These are phyloP conservation scores for Bufo bufo DNA, from an alignment of 2,113 vertebrate genomes.

Conservation along the genomic window DNA sequence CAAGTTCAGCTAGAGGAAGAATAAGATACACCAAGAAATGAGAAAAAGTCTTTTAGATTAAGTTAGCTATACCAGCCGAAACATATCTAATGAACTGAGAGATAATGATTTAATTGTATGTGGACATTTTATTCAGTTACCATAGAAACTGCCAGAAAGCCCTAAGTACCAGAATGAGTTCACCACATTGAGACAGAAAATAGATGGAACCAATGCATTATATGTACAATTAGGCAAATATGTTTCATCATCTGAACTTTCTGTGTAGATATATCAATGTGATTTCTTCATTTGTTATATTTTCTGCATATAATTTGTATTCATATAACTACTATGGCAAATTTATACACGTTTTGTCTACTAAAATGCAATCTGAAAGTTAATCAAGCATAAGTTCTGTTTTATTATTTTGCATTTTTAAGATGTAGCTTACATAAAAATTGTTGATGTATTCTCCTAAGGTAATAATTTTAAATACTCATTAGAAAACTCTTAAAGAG, in stretches of 20 bases:
- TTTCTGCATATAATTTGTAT: not conserved
- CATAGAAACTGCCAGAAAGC: constrained; percentile 55
- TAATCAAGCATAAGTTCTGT: not conserved
- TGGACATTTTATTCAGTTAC: constrained; percentile 56
- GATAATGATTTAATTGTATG: constrained; percentile 57
- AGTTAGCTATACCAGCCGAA: constrained; percentile 44
- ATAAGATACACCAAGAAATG: constrained; percentile 30
- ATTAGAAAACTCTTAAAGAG: not conserved
- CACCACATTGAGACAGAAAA: constrained; percentile 37
- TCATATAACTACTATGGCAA: not conserved
- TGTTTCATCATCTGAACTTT: constrained; percentile 26
- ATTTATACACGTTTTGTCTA: not conserved
- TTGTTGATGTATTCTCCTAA: not conserved
- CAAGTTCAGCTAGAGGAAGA: constrained; percentile 21
- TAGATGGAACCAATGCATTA: constrained; percentile 27
- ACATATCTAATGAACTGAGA: constrained; percentile 50
- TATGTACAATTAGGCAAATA: constrained; percentile 50
- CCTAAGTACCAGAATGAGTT: constrained; percentile 48
- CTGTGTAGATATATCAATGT: constrained; percentile 20
- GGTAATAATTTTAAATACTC: not conserved
- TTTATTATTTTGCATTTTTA: not conserved
- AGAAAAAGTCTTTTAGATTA: constrained; percentile 18
- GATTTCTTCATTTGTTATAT: not conserved
- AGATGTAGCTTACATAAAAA: not conserved
- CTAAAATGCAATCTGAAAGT: not conserved